A percentile compares a stretch with the other conserved stretches of the same genome.
These are phyloP conservation scores for Sialia sialis DNA, from an alignment of 2,113 vertebrate species.

Conservation along the genomic window DNA sequence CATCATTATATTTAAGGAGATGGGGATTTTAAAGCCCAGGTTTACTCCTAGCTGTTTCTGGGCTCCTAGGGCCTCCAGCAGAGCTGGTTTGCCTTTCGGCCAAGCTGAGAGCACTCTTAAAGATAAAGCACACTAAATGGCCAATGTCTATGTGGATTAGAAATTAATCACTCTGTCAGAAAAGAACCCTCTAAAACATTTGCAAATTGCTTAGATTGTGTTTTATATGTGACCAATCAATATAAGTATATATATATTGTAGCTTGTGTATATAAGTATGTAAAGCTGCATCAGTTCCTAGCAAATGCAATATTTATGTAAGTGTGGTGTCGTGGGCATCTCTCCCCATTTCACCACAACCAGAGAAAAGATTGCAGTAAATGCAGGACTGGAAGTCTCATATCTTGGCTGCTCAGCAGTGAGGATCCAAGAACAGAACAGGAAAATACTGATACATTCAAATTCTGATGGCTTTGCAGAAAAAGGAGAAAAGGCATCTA, in stretches of 20 bases:
- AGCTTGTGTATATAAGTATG: neutral
- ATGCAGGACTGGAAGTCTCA: neutral
- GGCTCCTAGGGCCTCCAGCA: neutral
- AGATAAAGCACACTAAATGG: neutral
- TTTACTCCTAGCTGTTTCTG: neutral
- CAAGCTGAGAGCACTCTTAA: neutral
- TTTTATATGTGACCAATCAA: neutral
- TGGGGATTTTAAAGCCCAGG: neutral
- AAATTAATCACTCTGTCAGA: neutral
- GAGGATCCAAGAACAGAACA: neutral
- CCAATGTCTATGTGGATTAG: neutral
- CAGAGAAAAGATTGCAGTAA: neutral
- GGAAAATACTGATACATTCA: neutral
- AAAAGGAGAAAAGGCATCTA: neutral
- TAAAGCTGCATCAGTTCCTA: neutral
- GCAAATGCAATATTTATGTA: neutral
- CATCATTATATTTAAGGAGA: neutral
- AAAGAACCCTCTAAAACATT: neutral
- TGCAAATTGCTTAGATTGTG: neutral
- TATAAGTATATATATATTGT: neutral
- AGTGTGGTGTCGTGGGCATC: neutral
- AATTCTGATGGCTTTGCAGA: neutral
- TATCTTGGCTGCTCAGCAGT: neutral
- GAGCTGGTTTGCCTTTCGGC: neutral
- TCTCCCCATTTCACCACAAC: neutral